Base-by-base conservation (phyloP, 30 jellyfish, hydroid and myxozoan genomes). In the Euphysa ruthae region DNA sequence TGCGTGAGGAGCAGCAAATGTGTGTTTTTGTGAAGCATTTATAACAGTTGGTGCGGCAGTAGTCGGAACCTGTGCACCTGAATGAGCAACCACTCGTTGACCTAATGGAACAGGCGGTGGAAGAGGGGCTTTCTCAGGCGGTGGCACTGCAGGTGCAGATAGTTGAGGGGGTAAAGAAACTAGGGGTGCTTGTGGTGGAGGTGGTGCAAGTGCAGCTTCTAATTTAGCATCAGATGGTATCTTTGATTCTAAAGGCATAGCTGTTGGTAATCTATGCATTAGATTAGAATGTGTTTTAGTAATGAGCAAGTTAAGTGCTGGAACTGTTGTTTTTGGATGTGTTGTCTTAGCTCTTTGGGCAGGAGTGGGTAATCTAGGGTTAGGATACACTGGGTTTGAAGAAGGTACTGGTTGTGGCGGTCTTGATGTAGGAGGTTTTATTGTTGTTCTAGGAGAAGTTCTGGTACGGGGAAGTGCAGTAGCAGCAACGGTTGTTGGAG, bases 1-100 rank as follows among this genome's bases (percentile, higher is more conserved):
- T 2, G 77, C 77, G 28, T 63, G 77, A n/a, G 77, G 77, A 1
- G 77, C 77, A 32, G 77, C 77, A 34, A 63, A 35, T 14, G 77
- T 63, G 38, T 43, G 77, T 0, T 49, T 16, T 6, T 16, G 42
- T 34, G 16, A 28, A 24, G 38, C 46, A 21, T 25, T 35, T 22
- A 42, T 35, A 19, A 63, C 38, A 30, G 77, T 63, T 26, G 77
- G 77, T 24, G 34, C 35, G n/a, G 58, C 22, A 10, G 60, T 29
- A 46, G 60, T 46, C 28, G 60, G 60, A n/a, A 46, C 18, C 2
- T n/a, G 6, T n/a, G 28, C 10, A n/a, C 60, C 60, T 46, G 60
- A 46, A 46, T 49, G 63, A 16, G 42, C 76, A 12, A 49, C 28
- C 4, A 49, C 27, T 4, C 34, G 42, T 71, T 57, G 54, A 61